Percentiles rank a stretch among this genome's conserved stretches.
These are phyloP conservation scores for Gracilinanus agilis DNA, from an alignment of 2,113 vertebrate genomes.

Conservation along the genomic window DNA sequence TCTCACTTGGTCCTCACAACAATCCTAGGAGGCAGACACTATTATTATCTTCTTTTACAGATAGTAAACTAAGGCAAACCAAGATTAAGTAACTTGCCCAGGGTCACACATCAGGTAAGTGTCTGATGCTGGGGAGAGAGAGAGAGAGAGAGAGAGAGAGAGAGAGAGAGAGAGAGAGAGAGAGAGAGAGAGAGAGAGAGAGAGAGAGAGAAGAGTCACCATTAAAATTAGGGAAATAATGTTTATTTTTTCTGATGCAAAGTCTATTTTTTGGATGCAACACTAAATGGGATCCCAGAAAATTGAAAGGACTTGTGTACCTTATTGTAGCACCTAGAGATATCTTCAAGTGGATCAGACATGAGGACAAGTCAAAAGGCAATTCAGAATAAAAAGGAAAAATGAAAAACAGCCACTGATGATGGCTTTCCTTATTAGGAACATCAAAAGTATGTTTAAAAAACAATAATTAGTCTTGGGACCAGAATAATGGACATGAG, in stretches of 20 bases:
- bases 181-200: too few relatives aligned
- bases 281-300: constrained; percentile 15
- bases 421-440: background rate
- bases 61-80: background rate
- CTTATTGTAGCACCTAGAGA: constrained; percentile 20
- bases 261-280: background rate
- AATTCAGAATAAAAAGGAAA: constrained; percentile 33
- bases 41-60: background rate
- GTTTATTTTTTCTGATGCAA: background rate
- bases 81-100: too few relatives aligned
- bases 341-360: background rate
- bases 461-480: background rate
- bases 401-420: constrained; percentile 30
- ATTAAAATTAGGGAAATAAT: constrained; percentile 47
- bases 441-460: constrained; percentile 28
- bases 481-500: constrained; percentile 33
- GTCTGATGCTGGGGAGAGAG: too few relatives aligned
- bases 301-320: constrained; percentile 13
- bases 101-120: too few relatives aligned
- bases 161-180: too few relatives aligned
- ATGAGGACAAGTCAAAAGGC: background rate
- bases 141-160: too few relatives aligned
- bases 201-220: too few relatives aligned
- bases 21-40: background rate
- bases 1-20: background rate